Conservation (phyloP, 37 sponge, comb jelly and placozoan species). For the Diacarnus erythraeanus region DNA sequence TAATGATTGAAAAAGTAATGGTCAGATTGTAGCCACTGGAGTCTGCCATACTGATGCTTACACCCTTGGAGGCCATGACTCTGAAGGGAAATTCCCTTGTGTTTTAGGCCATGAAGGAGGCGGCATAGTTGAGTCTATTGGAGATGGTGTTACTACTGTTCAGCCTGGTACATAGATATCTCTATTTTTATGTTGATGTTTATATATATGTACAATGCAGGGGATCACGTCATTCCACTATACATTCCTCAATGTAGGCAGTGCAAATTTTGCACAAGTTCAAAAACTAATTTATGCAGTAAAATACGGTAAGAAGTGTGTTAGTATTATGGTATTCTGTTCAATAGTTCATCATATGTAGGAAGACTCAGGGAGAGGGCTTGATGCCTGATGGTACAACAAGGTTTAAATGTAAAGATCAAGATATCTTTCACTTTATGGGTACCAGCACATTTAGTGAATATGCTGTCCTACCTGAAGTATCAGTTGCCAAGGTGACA, state of each 20-base stretch:
- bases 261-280: conserved; percentile 89
- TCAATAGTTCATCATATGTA: background rate
- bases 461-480: conserved; percentile 95
- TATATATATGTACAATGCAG: conserved; percentile 5
- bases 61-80: conserved; percentile 80
- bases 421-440: conserved; percentile 90
- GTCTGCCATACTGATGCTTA: conserved; percentile 97
- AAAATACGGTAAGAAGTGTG: conserved; percentile 66
- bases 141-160: conserved; percentile 87
- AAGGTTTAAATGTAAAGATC: conserved; percentile 82
- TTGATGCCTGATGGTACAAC: conserved; percentile 95
- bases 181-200: conserved; percentile 28
- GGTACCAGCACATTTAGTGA: conserved; percentile 94
- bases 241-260: conserved; percentile 96
- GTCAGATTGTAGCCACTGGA: conserved; percentile 72
- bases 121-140: conserved; percentile 93
- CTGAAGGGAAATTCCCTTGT: conserved; percentile 88
- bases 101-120: conserved; percentile 96
- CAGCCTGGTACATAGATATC: conserved; percentile 56
- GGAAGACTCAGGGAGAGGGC: conserved; percentile 83
- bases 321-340: background rate
- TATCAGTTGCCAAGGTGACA: conserved; percentile 83
- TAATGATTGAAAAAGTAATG: background rate
- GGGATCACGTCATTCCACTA: conserved; percentile 95
- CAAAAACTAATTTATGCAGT: conserved; percentile 92